Conservation (phyloP, 92 coral and sea anemone species). For the Porites divaricata region DNA sequence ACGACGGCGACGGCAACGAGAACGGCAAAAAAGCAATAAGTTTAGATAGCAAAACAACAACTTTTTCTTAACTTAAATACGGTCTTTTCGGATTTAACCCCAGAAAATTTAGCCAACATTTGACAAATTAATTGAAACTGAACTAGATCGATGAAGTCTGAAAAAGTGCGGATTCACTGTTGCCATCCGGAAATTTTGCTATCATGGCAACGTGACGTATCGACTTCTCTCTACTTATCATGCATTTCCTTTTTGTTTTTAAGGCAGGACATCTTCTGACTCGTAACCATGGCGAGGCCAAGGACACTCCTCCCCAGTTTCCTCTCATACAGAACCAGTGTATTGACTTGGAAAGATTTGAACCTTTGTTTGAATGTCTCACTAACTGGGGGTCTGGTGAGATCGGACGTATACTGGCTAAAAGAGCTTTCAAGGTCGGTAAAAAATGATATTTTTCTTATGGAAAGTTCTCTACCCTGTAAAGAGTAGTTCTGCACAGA, state of each 20-base stretch:
- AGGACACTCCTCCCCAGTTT: conserved; percentile 61
- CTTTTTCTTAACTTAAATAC: too few species aligned
- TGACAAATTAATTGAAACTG: too few species aligned
- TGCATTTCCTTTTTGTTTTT: neutral
- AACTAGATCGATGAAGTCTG: too few species aligned
- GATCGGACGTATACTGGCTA: conserved; percentile 74
- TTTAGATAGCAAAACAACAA: too few species aligned
- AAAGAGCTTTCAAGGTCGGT: conserved; percentile 87
- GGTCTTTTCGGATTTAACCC: too few species aligned
- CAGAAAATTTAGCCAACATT: too few species aligned
- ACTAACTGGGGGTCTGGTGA: conserved; percentile 96
- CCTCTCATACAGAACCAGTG: conserved; percentile 80
- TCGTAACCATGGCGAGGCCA: conserved; percentile 80
- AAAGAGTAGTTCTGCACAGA: too few species aligned
- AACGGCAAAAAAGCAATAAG: too few species aligned
- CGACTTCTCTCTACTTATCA: neutral
- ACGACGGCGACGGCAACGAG: too few species aligned
- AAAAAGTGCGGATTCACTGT: too few species aligned
- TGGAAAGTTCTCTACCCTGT: neutral
- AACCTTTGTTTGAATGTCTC: conserved; percentile 84
- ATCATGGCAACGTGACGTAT: neutral
- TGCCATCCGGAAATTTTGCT: neutral
- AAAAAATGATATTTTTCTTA: neutral
- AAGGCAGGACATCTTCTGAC: conserved; percentile 94
- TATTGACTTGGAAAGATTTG: conserved; percentile 88